These are phyloP conservation scores for Probosciger aterrimus DNA, from an alignment of 2,113 vertebrate genomes.

Conservation along the genomic window DNA sequence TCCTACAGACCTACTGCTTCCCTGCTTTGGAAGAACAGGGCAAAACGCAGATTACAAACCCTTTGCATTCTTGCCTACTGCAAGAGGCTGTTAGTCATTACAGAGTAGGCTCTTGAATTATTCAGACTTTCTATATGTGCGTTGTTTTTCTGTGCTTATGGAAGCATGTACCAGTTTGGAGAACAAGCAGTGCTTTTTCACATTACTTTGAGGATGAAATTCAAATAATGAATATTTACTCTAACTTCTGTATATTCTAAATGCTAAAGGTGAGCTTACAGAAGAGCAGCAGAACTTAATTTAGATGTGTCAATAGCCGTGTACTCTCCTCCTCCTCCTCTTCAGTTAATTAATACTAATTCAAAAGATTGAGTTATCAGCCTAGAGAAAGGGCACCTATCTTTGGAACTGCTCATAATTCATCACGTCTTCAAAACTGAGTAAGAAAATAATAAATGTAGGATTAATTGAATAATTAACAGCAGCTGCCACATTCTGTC, in stretches of 20 bases:
- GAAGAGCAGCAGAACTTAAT: constrained; percentile 16
- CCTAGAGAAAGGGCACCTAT: constrained; percentile 7
- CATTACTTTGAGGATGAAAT: background rate
- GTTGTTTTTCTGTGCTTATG: background rate
- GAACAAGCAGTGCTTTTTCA: constrained; percentile 30
- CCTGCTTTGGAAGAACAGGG: background rate
- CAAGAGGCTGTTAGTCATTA: constrained; percentile 22
- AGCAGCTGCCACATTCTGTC: background rate
- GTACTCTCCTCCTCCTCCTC: background rate
- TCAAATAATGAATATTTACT: constrained; percentile 5
- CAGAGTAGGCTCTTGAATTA: background rate
- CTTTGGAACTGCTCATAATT: constrained; percentile 34
- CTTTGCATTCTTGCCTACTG: background rate
- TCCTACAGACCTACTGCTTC: background rate
- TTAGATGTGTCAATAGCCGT: constrained; percentile 14
- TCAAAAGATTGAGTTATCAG: background rate
- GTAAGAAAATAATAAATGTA: constrained; percentile 9
- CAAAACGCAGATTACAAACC: background rate
- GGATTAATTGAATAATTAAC: constrained; percentile 19
- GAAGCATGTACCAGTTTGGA: background rate
- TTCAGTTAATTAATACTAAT: constrained; percentile 31
- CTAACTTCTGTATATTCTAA: background rate
- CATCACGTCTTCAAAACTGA: background rate
- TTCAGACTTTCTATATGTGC: background rate
- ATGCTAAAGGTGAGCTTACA: constrained; percentile 1